These are phyloP conservation scores for Gobio gobio DNA, from an alignment of 2,113 vertebrate genomes.

Conservation along the genomic window DNA sequence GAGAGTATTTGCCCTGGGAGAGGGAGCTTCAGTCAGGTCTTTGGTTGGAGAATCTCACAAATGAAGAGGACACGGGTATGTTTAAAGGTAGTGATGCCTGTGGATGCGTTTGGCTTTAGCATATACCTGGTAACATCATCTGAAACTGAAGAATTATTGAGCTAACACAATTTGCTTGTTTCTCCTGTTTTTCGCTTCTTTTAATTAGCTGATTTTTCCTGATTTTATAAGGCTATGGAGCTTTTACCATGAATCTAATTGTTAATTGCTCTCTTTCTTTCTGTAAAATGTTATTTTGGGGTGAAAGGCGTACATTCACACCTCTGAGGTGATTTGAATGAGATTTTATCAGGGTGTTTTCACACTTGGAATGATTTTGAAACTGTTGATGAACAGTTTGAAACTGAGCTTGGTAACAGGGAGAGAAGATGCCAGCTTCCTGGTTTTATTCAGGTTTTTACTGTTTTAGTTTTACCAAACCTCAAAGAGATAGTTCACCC, in stretches of 20 bases:
- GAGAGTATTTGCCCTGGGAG: constrained; percentile 93
- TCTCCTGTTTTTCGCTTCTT: constrained; percentile 48
- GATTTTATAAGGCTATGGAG: neutral
- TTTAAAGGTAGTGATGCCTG: constrained; percentile 86
- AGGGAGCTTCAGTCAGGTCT: constrained; percentile 89
- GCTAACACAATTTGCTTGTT: constrained; percentile 56
- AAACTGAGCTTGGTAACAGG: too few species aligned
- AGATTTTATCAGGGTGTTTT: neutral
- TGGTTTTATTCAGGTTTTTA: neutral
- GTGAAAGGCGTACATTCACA: neutral
- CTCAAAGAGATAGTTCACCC: neutral
- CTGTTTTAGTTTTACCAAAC: neutral
- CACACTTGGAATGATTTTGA: neutral
- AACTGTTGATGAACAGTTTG: too few species aligned
- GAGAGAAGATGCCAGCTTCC: neutral
- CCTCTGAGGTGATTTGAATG: neutral
- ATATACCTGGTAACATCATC: neutral
- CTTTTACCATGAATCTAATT: neutral
- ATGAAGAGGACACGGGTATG: constrained; percentile 91
- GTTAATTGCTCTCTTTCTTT: neutral
- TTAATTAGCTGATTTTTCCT: neutral
- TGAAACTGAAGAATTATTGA: constrained; percentile 18
- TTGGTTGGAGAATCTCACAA: constrained; percentile 85
- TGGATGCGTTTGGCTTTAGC: constrained; percentile 59
- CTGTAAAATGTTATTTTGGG: neutral